A percentile compares a stretch with the other conserved stretches of the same genome.
These are phyloP conservation scores for Orycteropus afer DNA, from an alignment of 2,113 vertebrate genomes.

Conservation along the genomic window DNA sequence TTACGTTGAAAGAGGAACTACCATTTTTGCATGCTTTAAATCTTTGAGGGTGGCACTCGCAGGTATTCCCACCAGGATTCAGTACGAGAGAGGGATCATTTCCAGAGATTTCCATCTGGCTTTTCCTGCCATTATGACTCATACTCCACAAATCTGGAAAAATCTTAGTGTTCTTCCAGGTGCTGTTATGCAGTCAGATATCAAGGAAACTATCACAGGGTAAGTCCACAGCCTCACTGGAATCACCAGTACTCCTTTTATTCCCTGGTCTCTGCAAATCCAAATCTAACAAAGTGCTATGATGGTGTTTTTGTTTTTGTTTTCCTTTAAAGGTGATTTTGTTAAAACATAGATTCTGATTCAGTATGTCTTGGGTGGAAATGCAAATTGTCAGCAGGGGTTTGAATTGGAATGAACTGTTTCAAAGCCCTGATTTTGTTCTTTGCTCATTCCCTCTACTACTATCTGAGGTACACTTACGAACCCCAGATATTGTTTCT, in stretches of 20 bases:
- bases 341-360: neutral
- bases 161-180: neutral
- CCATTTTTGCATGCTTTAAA: neutral
- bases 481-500: neutral
- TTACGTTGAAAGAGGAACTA: too few relatives aligned
- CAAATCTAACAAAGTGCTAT: neutral
- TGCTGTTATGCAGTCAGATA: neutral
- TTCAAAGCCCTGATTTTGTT: neutral
- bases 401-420: neutral
- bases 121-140: neutral
- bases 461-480: neutral
- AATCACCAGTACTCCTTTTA: neutral
- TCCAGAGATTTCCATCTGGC: neutral
- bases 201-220: neutral
- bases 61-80: neutral
- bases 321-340: too few relatives aligned
- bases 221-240: neutral
- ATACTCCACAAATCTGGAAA: neutral
- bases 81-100: neutral
- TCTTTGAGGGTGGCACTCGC: conserved; percentile 8
- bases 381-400: neutral
- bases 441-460: neutral
- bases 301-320: neutral
- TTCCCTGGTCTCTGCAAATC: neutral
- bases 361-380: neutral